These are phyloP conservation scores for Eremobia ochroleuca DNA, from an alignment of 2,888 invertebrate genomes.

Conservation along the genomic window DNA sequence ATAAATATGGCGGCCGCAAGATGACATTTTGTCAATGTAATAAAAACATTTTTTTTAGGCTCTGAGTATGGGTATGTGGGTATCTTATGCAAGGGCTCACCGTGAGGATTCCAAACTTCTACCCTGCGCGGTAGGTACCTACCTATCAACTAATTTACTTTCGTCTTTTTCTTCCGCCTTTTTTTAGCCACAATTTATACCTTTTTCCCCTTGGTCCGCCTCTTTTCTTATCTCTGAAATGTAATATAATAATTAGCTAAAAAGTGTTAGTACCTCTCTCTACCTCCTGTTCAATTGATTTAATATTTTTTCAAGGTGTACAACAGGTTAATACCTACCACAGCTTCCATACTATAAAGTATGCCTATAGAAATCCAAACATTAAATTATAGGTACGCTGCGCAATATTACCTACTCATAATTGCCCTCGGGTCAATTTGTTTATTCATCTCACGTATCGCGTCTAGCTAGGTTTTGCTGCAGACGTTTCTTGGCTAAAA, in stretches of 20 bases:
- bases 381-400: slow-evolving; percentile 39
- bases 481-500: slow-evolving; percentile 6
- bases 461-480: slow-evolving; percentile 21
- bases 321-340: neutral
- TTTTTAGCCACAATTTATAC: neutral
- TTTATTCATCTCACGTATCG: slow-evolving; percentile 53
- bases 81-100: neutral
- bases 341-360: neutral
- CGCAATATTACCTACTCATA: slow-evolving; percentile 29
- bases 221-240: neutral
- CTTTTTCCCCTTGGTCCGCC: neutral
- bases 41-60: neutral
- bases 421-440: slow-evolving; percentile 37
- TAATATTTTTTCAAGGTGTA: slow-evolving; percentile 50
- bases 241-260: too few relatives aligned
- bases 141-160: neutral
- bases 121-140: neutral
- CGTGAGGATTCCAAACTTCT: slow-evolving; percentile 3
- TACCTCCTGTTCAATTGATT: neutral
- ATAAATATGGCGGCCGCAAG: neutral
- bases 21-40: neutral
- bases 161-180: neutral
- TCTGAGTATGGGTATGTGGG: neutral
- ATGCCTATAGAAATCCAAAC: slow-evolving; percentile 42
- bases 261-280: too few relatives aligned